Base-by-base conservation (phyloP, 2,113 vertebrate genomes). In the Blennius ocellaris region DNA sequence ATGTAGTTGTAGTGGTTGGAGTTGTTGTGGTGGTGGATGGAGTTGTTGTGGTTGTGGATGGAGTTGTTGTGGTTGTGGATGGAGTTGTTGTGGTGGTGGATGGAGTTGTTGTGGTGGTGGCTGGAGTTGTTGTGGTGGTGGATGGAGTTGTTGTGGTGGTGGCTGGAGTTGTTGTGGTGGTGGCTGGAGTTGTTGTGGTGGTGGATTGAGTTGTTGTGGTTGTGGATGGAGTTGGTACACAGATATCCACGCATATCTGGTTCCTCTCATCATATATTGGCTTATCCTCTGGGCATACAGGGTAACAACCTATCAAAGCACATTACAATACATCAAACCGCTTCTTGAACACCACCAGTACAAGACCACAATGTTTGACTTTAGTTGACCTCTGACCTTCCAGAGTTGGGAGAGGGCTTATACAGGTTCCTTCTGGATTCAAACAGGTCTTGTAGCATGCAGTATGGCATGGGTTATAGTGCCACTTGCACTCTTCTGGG, bases 391-490 rank as follows among this genome's bases (percentile, higher is more conserved):
- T 61, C 68, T 78, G 91, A 98, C 97, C 97, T 93, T 99, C 97
- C 66, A 99, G 83, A 7, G 93, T 81, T 17, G 95, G 94, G 57
- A 97, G 30, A 0, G 94, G 90, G 61, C 94, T 87, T 63, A 88
- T 94, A 76, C 87, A 94, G 72, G 82, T 82, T 52, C 94, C 95
- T 0, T 92, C 55, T 80, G 93, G 88, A 52, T 96, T 92, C 16
- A 88, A 90, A 82, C 97, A 99, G 11, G 95, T 97, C 57, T 81
- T 82, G 37, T 95, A 90, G 43, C 91, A 93, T 6, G 93, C 91
- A 75, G 76, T 90, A 60, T 96, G 95, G 49, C 97, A 99, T 0
- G 97, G 93, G 14, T 92, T 87, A 8, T 99, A 99, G 75, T 99
- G 97, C 97, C 97, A 99, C 0, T 83, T 75, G 50, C 97, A 99